Evolutionary conservation across 2,888 invertebrate genomes (phyloP).

Genomic region (Tethea ocularis): DNA sequence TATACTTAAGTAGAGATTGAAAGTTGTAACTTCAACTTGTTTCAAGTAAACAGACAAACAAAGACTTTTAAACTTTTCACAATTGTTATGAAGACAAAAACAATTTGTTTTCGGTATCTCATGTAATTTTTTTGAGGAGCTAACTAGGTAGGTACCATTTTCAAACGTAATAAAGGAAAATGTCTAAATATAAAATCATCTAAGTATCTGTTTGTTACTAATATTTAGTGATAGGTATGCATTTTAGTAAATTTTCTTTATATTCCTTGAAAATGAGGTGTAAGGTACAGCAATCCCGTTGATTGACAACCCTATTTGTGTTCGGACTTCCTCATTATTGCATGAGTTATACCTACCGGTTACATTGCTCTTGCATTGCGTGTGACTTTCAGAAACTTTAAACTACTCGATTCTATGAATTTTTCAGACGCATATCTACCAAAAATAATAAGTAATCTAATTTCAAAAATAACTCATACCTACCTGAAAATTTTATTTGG

Average conservation of each 20-base stretch:
- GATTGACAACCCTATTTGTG: constrained; percentile 4
- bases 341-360: not conserved
- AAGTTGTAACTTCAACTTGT: not conserved
- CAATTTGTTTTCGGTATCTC: too few species aligned
- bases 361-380: not conserved
- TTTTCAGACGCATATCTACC: not conserved
- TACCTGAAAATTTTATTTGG: too few species aligned
- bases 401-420: not conserved
- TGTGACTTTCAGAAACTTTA: not conserved
- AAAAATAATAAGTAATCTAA: too few species aligned
- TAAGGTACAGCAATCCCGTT: not conserved
- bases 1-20: not conserved
- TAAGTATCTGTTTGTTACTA: too few species aligned
- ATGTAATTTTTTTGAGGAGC: too few species aligned
- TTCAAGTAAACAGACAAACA: not conserved
- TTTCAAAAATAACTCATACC: too few species aligned
- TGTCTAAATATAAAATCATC: too few species aligned
- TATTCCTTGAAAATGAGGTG: not conserved
- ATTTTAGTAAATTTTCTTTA: too few species aligned
- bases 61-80: not conserved
- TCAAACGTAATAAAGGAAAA: too few species aligned
- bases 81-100: too few species aligned
- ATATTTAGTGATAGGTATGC: too few species aligned
- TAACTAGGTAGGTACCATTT: too few species aligned
- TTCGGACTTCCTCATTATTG: not conserved